Conservation (phyloP, 2,797 vertebrate genomes). For the Falco rusticolus region DNA sequence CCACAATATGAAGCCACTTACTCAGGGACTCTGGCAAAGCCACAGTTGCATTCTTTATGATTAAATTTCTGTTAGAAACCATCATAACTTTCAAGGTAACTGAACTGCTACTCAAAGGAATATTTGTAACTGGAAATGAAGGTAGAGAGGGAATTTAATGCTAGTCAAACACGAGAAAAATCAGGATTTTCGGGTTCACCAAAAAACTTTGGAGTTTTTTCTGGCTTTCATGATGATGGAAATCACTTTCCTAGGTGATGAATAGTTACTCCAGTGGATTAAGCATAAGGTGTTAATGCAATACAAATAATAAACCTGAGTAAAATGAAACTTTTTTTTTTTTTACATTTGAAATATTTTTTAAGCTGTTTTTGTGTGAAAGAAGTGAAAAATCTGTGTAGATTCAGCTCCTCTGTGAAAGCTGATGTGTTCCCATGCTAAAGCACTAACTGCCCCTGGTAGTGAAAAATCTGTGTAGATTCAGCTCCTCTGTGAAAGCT, state of each 20-base stretch:
- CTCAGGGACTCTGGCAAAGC: neutral
- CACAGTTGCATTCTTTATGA: neutral
- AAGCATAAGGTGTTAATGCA: neutral
- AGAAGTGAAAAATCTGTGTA: neutral
- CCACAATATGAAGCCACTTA: neutral
- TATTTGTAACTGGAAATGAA: slow-evolving; percentile 22
- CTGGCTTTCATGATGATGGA: neutral
- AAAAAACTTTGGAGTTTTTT: neutral
- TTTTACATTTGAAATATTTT: neutral
- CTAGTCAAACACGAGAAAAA: slow-evolving; percentile 4
- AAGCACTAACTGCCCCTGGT: neutral
- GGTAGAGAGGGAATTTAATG: neutral
- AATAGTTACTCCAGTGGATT: neutral
- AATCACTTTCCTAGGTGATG: neutral
- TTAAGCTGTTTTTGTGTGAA: neutral
- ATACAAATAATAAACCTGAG: neutral
- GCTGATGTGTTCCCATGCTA: neutral
- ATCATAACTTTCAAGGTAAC: slow-evolving; percentile 12
- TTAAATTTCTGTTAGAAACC: neutral
- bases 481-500: neutral
- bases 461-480: neutral
- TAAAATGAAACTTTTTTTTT: neutral
- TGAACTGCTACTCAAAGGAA: neutral
- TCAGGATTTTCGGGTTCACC: neutral
- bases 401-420: neutral